Conservation (phyloP, 1,140 invertebrate species). For the Drosophila bocki region DNA sequence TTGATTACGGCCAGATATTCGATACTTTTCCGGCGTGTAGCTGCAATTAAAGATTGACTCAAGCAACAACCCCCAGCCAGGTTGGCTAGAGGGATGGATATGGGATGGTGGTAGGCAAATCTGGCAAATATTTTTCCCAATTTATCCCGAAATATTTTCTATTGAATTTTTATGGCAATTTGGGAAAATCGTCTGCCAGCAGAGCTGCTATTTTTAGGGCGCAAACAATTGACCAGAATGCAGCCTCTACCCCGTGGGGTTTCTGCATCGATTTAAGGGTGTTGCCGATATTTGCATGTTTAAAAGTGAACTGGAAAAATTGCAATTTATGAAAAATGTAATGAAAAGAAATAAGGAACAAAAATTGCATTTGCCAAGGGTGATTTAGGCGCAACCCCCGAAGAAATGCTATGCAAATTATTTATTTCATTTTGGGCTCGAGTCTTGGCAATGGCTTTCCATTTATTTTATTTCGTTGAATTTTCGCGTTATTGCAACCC, state of each 20-base stretch:
- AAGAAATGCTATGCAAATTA: slow-evolving; percentile 50
- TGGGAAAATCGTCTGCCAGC: slow-evolving; percentile 59
- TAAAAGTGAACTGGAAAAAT: slow-evolving; percentile 69
- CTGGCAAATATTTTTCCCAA: slow-evolving; percentile 35
- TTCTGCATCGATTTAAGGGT: slow-evolving; percentile 33
- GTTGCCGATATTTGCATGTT: slow-evolving; percentile 78
- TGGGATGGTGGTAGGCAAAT: slow-evolving; percentile 62
- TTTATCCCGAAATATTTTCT: slow-evolving; percentile 59
- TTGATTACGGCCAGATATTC: slow-evolving; percentile 73
- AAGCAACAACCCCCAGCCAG: slow-evolving; percentile 42
- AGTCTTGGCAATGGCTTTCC: slow-evolving; percentile 29
- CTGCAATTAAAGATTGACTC: slow-evolving; percentile 71
- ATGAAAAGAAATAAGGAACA: slow-evolving; percentile 22
- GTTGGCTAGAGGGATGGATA: slow-evolving; percentile 30
- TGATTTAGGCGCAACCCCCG: slow-evolving; percentile 43
- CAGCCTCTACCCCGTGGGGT: slow-evolving; percentile 19
- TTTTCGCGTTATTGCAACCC: slow-evolving; percentile 32
- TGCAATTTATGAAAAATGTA: slow-evolving; percentile 69
- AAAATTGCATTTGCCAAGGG: slow-evolving; percentile 56
- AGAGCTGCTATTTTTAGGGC: slow-evolving; percentile 60
- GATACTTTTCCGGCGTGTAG: slow-evolving; percentile 56
- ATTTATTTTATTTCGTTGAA: slow-evolving; percentile 43
- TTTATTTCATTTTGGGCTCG: slow-evolving; percentile 21
- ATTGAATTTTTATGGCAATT: slow-evolving; percentile 83
- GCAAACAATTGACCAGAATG: slow-evolving; percentile 54